A percentile compares a stretch with the other conserved stretches of the same genome.
Conservation (phyloP, 2,113 vertebrate genomes). For the Holacanthus passer region DNA sequence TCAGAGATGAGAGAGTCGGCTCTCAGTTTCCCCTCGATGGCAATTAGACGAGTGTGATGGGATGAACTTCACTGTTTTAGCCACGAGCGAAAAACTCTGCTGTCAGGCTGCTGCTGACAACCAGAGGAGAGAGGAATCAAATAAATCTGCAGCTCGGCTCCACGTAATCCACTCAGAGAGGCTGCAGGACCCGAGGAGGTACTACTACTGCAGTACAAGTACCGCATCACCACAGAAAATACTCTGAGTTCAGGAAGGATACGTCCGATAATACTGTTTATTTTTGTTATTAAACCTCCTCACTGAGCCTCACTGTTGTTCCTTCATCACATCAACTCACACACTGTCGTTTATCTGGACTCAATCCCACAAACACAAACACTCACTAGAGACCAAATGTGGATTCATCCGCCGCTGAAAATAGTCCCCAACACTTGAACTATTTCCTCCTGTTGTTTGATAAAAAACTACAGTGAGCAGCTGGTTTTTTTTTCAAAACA, state of each 20-base stretch:
- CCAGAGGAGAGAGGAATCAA: constrained; percentile 66
- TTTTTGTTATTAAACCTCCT: neutral
- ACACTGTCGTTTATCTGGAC: too few species aligned
- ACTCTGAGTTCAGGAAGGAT: neutral
- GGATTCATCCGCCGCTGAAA: neutral
- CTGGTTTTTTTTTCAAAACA: too few species aligned
- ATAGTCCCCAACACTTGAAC: neutral
- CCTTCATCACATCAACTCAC: too few species aligned
- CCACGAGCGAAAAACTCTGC: constrained; percentile 78
- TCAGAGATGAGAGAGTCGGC: constrained; percentile 55
- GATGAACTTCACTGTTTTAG: constrained; percentile 79
- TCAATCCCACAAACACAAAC: neutral
- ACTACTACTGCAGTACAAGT: neutral
- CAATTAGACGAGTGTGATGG: constrained; percentile 77
- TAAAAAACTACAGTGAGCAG: neutral
- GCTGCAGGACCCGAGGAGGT: neutral
- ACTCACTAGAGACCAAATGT: neutral
- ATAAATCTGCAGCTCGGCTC: constrained; percentile 58
- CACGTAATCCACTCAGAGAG: constrained; percentile 64
- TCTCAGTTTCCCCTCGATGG: constrained; percentile 74
- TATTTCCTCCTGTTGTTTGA: neutral
- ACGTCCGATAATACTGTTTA: neutral
- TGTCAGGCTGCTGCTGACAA: constrained; percentile 67
- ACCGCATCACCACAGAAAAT: too few species aligned
- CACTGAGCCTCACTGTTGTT: neutral